A percentile compares a stretch with the other conserved stretches of the same genome.
Conservation (phyloP, 2,888 invertebrate genomes). For the Homarus gammarus region DNA sequence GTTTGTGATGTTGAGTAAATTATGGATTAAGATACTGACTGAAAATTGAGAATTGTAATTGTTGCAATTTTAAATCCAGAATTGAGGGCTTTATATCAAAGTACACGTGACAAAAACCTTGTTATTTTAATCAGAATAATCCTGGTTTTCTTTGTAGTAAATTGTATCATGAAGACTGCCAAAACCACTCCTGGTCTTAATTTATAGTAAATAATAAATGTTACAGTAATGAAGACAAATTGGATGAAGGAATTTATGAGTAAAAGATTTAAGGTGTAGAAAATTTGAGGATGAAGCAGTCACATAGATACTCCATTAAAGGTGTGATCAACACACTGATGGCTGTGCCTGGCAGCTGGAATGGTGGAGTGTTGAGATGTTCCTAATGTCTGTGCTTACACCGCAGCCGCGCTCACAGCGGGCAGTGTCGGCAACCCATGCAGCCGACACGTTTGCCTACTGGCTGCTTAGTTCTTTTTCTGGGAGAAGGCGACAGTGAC, state of each 20-base stretch:
- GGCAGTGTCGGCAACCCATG: conserved; percentile 22
- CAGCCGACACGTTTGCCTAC: conserved; percentile 39
- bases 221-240: not conserved
- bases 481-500: no score
- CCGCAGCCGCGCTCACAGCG: conserved; percentile 56
- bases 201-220: not conserved
- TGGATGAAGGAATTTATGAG: not conserved
- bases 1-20: not conserved
- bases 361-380: conserved; percentile 63
- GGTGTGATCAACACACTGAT: conserved; percentile 30
- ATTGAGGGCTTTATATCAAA: not conserved
- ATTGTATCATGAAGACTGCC: not conserved
- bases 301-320: not conserved
- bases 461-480: conserved; percentile 39
- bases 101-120: no score
- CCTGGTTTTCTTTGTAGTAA: not conserved
- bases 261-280: not conserved
- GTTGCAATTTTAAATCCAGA: no score
- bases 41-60: no score
- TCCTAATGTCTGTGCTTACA: conserved; percentile 65
- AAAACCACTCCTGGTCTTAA: not conserved
- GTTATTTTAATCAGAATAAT: no score
- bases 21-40: no score
- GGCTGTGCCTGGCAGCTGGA: conserved; percentile 67
- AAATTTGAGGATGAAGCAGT: not conserved